phyloP scores from a whole-genome alignment of 2,888 invertebrate genomes.

The Beris chalybata region DNA sequence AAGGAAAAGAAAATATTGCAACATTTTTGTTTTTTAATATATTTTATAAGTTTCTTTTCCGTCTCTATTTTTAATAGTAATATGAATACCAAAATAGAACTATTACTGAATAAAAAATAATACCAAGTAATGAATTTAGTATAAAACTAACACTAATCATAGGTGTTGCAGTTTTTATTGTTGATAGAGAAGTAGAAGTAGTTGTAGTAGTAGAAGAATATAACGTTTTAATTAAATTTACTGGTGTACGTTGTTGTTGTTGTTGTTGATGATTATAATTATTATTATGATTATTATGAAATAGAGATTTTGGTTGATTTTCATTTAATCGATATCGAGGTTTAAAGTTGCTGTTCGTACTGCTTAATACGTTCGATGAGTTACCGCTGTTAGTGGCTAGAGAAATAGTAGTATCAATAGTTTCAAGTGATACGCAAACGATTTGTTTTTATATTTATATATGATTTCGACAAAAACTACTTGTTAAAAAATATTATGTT shows the following conservation, averaged over 20 bases:
- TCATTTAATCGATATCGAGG: neutral
- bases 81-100: conserved; percentile 51
- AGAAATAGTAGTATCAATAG: conserved; percentile 36
- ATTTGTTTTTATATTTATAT: too few relatives aligned
- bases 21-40: conserved; percentile 30
- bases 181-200: neutral
- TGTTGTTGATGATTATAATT: neutral
- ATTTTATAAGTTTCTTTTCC: conserved; percentile 35
- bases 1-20: conserved; percentile 27
- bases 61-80: conserved; percentile 43
- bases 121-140: conserved; percentile 41
- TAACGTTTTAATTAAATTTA: neutral
- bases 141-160: conserved; percentile 22
- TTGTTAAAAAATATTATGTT: too few relatives aligned
- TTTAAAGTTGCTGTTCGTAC: neutral
- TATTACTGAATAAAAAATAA: conserved; percentile 41
- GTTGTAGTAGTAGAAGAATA: too few relatives aligned
- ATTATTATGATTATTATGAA: conserved; percentile 1
- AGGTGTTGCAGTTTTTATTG: conserved; percentile 14
- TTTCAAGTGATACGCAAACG: neutral
- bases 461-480: too few relatives aligned
- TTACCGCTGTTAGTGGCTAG: conserved; percentile 35
- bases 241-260: conserved; percentile 2
- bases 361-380: conserved; percentile 10
- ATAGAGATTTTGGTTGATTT: neutral